Conservation (phyloP, 1,140 invertebrate species). For the Sinella curviseta region DNA sequence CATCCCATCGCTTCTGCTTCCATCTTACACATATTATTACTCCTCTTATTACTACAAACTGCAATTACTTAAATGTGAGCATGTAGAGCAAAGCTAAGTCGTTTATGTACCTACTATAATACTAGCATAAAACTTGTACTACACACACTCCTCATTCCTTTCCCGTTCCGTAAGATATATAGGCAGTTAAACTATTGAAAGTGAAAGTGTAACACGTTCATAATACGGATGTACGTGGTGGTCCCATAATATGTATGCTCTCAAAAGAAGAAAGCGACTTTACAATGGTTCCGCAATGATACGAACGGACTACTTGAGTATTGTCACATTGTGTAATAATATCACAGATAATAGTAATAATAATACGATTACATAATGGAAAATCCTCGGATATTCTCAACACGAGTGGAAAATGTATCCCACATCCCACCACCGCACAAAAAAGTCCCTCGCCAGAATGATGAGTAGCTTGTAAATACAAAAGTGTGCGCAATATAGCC, state of each 20-base stretch:
- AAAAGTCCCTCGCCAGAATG: no score
- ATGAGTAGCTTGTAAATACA: no score
- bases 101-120: not conserved
- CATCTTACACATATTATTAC: conserved; percentile 3
- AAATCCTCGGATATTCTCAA: conserved; percentile 15
- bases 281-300: not conserved
- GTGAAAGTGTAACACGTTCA: not conserved
- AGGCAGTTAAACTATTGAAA: not conserved
- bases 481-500: no score
- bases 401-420: conserved; percentile 17
- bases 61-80: not conserved
- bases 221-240: not conserved
- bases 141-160: no score
- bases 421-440: no score
- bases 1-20: conserved; percentile 46
- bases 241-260: not conserved
- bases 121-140: no score
- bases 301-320: no score
- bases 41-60: not conserved
- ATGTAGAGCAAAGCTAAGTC: not conserved
- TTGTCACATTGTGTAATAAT: no score
- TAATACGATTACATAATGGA: conserved; percentile 11
- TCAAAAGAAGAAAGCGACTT: not conserved
- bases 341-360: no score
- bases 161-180: no score